These are phyloP conservation scores for Pygmarrhopalites habei DNA, from an alignment of 1,140 invertebrate genomes.

Conservation along the genomic window DNA sequence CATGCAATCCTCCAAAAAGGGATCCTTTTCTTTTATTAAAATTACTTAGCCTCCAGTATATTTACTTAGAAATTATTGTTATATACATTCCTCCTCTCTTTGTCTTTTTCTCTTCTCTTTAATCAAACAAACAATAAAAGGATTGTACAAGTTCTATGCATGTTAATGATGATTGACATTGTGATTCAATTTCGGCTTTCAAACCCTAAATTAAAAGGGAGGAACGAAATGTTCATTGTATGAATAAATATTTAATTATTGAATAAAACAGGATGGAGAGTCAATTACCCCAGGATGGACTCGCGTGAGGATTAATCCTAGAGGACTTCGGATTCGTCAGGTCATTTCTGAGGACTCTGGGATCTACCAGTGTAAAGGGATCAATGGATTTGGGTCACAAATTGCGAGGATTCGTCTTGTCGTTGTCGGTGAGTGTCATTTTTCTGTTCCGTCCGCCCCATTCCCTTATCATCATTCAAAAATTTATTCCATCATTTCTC, in stretches of 20 bases:
- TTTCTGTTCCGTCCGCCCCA: not conserved
- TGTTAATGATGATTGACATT: no score
- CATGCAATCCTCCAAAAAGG: no score
- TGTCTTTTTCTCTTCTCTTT: no score
- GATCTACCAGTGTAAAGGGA: conserved; percentile 39
- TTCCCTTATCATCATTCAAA: not conserved
- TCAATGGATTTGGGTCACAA: conserved; percentile 39
- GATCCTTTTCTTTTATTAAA: no score
- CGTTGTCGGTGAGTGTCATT: conserved; percentile 30
- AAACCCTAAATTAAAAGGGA: not conserved
- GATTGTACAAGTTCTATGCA: no score
- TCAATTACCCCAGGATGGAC: conserved; percentile 35
- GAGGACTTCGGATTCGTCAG: conserved; percentile 31
- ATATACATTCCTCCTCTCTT: no score
- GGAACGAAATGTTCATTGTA: no score
- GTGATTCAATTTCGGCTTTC: conserved; percentile 9
- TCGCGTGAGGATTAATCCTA: conserved; percentile 27
- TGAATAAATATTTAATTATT: no score
- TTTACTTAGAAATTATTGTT: no score
- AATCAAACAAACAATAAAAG: no score
- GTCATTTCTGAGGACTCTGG: conserved; percentile 34
- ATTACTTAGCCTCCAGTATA: no score
- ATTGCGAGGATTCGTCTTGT: conserved; percentile 31
- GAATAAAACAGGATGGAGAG: conserved; percentile 45
- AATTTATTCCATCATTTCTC: not conserved